Conservation (phyloP, 1,140 invertebrate species). For the Atta texana region DNA sequence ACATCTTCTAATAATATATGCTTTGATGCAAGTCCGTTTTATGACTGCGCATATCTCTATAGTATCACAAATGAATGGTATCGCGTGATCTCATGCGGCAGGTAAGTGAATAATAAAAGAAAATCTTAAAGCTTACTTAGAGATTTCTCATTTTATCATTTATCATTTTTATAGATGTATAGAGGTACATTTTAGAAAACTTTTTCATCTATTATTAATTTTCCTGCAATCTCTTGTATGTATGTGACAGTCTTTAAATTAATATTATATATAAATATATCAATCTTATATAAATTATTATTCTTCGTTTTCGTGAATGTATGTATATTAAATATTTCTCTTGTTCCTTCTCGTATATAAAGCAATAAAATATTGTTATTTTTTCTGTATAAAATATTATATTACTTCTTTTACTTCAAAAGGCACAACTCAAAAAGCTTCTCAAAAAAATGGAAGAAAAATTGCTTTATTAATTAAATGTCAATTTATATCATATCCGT, state of each 20-base stretch:
- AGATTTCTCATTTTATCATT: background rate
- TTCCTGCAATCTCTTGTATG: background rate
- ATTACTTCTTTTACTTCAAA: no score
- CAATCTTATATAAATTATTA: background rate
- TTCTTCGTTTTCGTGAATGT: background rate
- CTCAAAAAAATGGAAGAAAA: no score
- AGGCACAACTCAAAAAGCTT: no score
- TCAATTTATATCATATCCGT: no score
- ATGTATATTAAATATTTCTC: background rate
- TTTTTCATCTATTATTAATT: background rate
- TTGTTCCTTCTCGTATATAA: background rate
- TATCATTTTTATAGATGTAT: background rate
- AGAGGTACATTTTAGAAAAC: background rate
- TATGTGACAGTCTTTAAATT: background rate
- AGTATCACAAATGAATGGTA: background rate
- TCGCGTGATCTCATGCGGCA: background rate
- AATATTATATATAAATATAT: background rate
- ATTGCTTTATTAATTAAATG: no score
- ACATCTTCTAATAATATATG: constrained; percentile 60
- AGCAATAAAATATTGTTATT: background rate
- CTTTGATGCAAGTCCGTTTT: background rate
- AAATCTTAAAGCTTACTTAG: background rate
- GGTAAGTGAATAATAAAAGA: constrained; percentile 46
- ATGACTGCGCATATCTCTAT: background rate
- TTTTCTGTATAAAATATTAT: no score